Evolutionary conservation across 2,113 vertebrate genomes (phyloP).

Genomic region (Enhydra lutris): DNA sequence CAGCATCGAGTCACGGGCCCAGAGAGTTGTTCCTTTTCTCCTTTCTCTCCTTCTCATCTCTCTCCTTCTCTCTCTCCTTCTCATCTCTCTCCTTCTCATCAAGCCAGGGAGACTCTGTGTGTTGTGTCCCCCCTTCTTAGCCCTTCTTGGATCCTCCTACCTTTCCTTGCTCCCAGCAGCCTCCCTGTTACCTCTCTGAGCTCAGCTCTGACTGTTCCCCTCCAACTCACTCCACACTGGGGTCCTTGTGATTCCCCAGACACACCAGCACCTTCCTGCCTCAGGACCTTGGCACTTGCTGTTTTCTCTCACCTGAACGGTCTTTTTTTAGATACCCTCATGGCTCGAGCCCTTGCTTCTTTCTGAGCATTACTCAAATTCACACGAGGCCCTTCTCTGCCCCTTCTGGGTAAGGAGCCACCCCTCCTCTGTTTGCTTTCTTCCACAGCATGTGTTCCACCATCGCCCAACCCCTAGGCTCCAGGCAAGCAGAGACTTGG

Average conservation of each 20-base stretch:
- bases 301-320: neutral
- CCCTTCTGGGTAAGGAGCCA: neutral
- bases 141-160: neutral
- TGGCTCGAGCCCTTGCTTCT: neutral
- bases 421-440: neutral
- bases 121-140: no score
- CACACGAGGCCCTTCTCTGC: neutral
- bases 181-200: accelerated
- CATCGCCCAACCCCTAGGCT: neutral
- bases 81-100: neutral
- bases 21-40: neutral
- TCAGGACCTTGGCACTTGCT: neutral
- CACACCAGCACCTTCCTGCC: neutral
- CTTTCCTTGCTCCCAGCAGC: neutral
- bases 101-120: neutral
- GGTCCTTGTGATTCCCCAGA: neutral
- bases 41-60: neutral
- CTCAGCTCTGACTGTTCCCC: no score
- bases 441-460: neutral
- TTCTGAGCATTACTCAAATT: neutral
- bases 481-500: neutral
- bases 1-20: neutral
- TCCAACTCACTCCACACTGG: neutral
- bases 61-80: neutral
- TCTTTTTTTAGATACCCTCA: neutral